Evolutionary conservation across 2,113 vertebrate species (phyloP), one percentile per base, ranked within the genome.

Genomic region (Sander vitreus): DNA sequence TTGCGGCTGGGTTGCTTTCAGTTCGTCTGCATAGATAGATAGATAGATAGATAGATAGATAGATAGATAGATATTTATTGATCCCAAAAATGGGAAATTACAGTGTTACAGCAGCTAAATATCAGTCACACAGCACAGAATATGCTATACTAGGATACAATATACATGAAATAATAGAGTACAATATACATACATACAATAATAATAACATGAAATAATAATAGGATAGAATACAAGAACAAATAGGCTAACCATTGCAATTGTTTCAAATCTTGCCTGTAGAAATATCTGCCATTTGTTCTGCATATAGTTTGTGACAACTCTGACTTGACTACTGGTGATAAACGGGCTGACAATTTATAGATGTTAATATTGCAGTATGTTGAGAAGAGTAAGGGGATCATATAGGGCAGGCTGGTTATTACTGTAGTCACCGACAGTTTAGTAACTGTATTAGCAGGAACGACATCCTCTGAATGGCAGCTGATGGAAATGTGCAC

Each of bases 351-450:
- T 15, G 30, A 27, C 14, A 59, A 23, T 50, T 39, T 30, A 48
- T 15, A 55, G 27, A 3, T 54, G 71, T 74, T 47, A 72, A 78
- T 71, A 65, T 59, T 84, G 65, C 65, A 60, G 74, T 43, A 15
- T 57, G 58, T 30, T 58, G 65, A 43, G 25, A 21, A 65, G 48
- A 80, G 59, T 67, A n/a, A 27, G 53, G 59, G 47, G 71, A 66
- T 79, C 23, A 59, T 57, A 63, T 13, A 18, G 1, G 6, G 0
- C 3, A 30, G 55, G 45, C 14, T 76, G 55, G 45, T 6, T 76
- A 19, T 33, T 33, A 19, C 79, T 62, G 64, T 65, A 64, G 39
- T 23, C 27, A 21, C 30, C 1, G 18, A 21, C 55, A 62, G 25
- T 60, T 4, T 48, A 57, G 27, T 50, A 58, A 59, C 45, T 47